Percentiles rank a stretch among this genome's conserved stretches.
Conservation (phyloP, 2,797 vertebrate species). For the Falco concolor region DNA sequence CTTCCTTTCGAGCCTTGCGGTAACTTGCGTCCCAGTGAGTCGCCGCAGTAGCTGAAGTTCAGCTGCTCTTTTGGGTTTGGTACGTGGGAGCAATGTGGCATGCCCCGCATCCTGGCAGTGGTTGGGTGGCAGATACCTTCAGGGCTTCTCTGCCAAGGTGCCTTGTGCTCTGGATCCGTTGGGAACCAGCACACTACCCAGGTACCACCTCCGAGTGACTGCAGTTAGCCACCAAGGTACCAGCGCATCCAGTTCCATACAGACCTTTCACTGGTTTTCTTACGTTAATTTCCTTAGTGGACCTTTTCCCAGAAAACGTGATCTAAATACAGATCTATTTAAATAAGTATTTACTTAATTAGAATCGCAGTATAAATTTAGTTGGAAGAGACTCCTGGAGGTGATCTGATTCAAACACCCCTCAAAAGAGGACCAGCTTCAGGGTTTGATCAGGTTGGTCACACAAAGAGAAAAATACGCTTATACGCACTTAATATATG, state of each 20-base stretch:
- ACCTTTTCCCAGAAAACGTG: background rate
- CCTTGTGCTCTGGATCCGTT: rapidly evolving
- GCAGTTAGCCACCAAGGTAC: background rate
- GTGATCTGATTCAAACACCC: background rate
- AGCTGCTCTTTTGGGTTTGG: background rate
- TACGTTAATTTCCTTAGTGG: background rate
- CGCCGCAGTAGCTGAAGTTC: background rate
- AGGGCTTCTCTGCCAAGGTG: background rate
- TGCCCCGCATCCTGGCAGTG: background rate
- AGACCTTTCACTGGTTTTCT: background rate
- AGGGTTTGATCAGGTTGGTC: background rate
- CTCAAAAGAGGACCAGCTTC: background rate
- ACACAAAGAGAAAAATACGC: background rate
- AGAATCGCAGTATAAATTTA: background rate
- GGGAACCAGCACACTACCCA: background rate
- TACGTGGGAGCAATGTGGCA: background rate
- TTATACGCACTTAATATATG: background rate
- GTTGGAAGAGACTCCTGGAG: background rate
- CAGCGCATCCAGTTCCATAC: background rate
- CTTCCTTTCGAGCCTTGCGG: background rate
- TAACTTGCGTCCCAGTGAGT: background rate
- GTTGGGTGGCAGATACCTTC: background rate
- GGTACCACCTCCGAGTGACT: background rate
- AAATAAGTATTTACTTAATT: background rate
- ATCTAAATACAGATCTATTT: background rate